phyloP scores from a whole-genome alignment of 2,797 vertebrate species.

The Phrynocephalus guinanensis region DNA sequence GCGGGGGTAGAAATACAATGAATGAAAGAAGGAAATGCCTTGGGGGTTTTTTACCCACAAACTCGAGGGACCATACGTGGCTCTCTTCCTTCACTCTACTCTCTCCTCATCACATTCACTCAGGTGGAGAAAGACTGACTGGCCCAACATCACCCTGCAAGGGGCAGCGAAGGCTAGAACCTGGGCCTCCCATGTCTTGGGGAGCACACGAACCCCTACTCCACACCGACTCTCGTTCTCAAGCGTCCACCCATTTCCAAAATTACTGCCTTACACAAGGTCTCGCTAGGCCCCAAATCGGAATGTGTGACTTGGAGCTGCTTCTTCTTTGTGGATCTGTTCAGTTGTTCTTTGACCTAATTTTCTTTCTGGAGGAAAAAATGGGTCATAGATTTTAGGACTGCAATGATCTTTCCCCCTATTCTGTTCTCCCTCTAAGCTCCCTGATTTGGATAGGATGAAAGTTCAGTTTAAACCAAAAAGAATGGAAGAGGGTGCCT shows the following conservation, averaged over 20 bases:
- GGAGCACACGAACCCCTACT: no score
- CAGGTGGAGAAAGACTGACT: no score
- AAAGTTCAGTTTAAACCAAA: background rate
- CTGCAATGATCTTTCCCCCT: no score
- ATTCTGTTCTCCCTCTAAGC: no score
- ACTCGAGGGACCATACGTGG: background rate
- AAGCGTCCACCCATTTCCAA: background rate
- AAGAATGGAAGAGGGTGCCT: background rate
- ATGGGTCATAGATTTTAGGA: no score
- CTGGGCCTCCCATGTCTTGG: no score
- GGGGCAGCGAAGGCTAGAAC: no score
- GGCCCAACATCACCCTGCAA: no score
- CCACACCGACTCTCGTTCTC: no score
- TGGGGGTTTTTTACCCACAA: background rate
- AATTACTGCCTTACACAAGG: background rate
- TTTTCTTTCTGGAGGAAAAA: background rate
- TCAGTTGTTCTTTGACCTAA: background rate
- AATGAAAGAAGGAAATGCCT: background rate
- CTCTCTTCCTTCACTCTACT: background rate
- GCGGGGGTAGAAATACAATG: no score
- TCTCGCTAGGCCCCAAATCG: background rate
- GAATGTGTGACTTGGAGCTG: background rate
- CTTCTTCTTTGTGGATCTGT: background rate
- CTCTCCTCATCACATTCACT: background rate
- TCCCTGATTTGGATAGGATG: background rate